phyloP scores from a whole-genome alignment of 2,113 vertebrate species.

The Chionis minor region DNA sequence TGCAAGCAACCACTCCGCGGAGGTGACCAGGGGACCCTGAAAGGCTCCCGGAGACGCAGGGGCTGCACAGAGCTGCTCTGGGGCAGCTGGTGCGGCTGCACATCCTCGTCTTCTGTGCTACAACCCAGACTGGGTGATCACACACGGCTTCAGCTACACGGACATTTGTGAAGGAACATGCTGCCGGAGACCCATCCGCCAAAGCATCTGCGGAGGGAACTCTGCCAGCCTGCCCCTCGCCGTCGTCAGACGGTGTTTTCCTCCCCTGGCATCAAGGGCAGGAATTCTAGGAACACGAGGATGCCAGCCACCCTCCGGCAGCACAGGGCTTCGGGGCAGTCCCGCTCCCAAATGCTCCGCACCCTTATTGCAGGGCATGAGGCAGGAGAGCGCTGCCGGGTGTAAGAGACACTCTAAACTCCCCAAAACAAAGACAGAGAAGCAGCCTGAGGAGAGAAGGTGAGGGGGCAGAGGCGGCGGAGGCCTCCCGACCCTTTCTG shows the following conservation, averaged over 20 bases:
- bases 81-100: neutral
- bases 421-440: neutral
- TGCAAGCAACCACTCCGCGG: fast-evolving
- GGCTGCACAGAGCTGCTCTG: neutral
- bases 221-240: neutral
- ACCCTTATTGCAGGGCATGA: fast-evolving
- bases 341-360: fast-evolving
- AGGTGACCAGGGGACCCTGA: neutral
- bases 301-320: neutral
- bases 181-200: neutral
- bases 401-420: no score
- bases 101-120: fast-evolving
- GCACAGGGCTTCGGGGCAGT: fast-evolving
- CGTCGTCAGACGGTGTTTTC: fast-evolving
- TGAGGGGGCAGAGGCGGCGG: neutral
- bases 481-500: no score
- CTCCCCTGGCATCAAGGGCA: neutral
- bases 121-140: no score
- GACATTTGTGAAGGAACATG: neutral
- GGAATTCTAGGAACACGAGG: neutral
- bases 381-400: neutral
- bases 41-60: fast-evolving
- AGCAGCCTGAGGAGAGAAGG: neutral
- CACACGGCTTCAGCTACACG: fast-evolving
- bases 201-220: fast-evolving